phyloP scores from a whole-genome alignment of 2,888 invertebrate species.

The Chalcis sispes region DNA sequence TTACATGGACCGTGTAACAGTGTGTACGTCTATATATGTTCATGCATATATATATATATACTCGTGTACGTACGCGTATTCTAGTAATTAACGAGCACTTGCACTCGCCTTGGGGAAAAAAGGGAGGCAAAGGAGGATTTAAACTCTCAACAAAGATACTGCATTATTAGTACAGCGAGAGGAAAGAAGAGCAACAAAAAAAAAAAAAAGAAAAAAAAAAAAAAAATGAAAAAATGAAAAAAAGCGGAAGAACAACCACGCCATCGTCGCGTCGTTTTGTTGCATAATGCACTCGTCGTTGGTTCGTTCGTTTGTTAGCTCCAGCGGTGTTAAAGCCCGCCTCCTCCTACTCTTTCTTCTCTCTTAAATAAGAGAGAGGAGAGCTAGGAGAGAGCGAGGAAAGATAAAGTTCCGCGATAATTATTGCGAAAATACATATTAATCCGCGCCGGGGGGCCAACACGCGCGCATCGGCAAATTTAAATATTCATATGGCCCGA shows the following conservation, averaged over 20 bases:
- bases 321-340: not conserved
- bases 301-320: not conserved
- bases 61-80: not conserved
- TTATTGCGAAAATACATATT: slow-evolving; percentile 23
- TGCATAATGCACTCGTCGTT: not conserved
- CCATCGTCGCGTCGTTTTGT: not conserved
- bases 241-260: not conserved
- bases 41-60: not conserved
- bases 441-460: not conserved
- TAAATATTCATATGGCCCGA: slow-evolving; percentile 44
- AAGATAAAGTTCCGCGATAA: slow-evolving; percentile 8
- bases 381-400: too few species aligned
- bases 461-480: not conserved
- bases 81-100: slow-evolving; percentile 28
- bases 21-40: not conserved
- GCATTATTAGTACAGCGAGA: slow-evolving; percentile 4
- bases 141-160: not conserved
- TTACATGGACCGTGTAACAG: not conserved
- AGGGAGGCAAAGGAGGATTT: not conserved
- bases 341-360: too few species aligned
- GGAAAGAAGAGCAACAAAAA: not conserved
- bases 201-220: not conserved
- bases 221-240: not conserved
- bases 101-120: not conserved
- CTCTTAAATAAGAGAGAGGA: too few species aligned